These are phyloP conservation scores for Ruditapes philippinarum DNA, from an alignment of 1,140 invertebrate genomes.

Conservation along the genomic window DNA sequence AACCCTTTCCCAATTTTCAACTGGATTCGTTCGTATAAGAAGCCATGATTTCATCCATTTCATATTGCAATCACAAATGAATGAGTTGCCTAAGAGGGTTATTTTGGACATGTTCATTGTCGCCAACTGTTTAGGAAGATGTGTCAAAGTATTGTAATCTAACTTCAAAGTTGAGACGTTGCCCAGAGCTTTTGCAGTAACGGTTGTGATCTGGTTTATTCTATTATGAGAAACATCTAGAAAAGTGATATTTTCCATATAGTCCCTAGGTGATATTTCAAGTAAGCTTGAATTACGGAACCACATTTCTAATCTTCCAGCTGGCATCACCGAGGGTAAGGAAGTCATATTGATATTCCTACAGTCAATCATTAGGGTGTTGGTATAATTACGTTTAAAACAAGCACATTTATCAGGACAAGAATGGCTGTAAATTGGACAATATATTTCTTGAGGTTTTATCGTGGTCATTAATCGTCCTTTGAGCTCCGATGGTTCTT, in stretches of 20 bases:
- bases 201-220: neutral
- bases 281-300: neutral
- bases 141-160: neutral
- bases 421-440: neutral
- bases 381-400: neutral
- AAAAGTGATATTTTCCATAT: neutral
- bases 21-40: neutral
- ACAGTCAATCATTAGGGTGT: neutral
- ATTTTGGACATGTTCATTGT: neutral
- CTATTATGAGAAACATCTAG: neutral
- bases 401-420: neutral
- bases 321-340: neutral
- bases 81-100: neutral
- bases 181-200: neutral
- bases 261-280: neutral
- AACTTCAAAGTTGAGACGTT: neutral
- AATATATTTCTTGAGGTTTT: neutral
- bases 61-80: neutral
- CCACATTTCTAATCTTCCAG: neutral
- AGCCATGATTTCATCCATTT: neutral
- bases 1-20: neutral
- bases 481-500: neutral
- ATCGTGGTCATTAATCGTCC: neutral
- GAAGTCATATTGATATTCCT: neutral
- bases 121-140: neutral